phyloP scores from a whole-genome alignment of 2,113 vertebrate species.

The Megaceryle maxima region DNA sequence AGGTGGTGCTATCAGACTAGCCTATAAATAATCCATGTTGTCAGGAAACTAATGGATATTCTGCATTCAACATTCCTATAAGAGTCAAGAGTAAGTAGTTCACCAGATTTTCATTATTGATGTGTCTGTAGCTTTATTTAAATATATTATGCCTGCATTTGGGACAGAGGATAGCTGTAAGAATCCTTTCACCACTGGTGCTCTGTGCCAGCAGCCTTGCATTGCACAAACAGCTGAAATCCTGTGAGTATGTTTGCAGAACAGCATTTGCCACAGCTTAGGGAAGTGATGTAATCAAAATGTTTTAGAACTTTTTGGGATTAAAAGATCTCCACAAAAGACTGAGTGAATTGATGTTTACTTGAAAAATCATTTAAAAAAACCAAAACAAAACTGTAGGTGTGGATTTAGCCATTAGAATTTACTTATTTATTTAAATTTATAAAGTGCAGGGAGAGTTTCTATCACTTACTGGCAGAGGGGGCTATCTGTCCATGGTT shows the following conservation, averaged over 20 bases:
- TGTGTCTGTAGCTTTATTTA: conserved; percentile 36
- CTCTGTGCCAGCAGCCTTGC: not conserved
- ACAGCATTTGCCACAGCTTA: not conserved
- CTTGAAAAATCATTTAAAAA: not conserved
- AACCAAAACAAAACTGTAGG: not conserved
- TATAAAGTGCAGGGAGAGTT: not conserved
- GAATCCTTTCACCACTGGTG: not conserved
- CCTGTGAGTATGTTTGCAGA: not conserved
- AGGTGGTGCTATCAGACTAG: conserved; percentile 17
- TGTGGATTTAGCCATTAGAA: not conserved
- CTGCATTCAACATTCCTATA: conserved; percentile 5
- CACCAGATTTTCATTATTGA: conserved; percentile 47
- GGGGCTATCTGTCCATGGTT: conserved; percentile 35
- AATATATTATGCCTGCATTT: not conserved
- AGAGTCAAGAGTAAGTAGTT: conserved; percentile 33
- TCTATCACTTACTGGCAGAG: conserved; percentile 53
- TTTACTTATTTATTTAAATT: not conserved
- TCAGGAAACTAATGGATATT: conserved; percentile 51
- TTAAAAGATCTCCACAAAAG: not conserved
- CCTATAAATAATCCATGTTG: conserved; percentile 54
- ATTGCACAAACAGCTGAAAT: not conserved
- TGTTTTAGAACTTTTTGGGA: not conserved
- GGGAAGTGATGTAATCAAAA: not conserved
- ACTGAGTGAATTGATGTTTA: not conserved
- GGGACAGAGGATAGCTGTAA: not conserved